Percentiles rank a stretch among this genome's conserved stretches.
Evolutionary conservation across 2,113 vertebrate species (phyloP).

Genomic region (Ptychochromis oligacanthus): DNA sequence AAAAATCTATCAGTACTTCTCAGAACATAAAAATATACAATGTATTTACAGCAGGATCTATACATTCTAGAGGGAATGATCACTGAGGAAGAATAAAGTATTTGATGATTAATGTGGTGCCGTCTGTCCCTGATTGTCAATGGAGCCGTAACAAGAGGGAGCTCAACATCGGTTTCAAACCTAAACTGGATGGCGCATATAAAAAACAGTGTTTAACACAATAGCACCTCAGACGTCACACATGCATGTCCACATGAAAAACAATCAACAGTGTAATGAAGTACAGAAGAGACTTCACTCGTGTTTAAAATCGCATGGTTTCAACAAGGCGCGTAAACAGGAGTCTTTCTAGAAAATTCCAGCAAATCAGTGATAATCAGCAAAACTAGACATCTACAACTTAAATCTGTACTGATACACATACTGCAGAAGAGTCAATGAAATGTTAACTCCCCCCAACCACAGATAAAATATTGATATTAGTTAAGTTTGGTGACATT

Average conservation of each 20-base stretch:
- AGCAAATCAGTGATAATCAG: constrained; percentile 7
- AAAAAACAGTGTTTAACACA: constrained; percentile 46
- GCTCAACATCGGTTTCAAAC: constrained; percentile 28
- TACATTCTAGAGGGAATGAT: constrained; percentile 83
- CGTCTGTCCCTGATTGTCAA: constrained; percentile 91
- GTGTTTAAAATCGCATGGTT: constrained; percentile 17
- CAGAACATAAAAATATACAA: constrained; percentile 86
- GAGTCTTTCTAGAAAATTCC: not conserved
- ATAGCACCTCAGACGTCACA: constrained; percentile 46
- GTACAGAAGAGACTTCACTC: constrained; percentile 9
- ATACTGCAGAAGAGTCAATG: not conserved
- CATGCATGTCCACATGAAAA: not conserved
- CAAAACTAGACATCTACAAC: constrained; percentile 20
- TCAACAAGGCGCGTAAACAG: constrained; percentile 8
- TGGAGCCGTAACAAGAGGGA: constrained; percentile 79
- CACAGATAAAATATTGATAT: constrained; percentile 12
- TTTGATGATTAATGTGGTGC: constrained; percentile 82
- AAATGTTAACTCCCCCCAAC: constrained; percentile 9
- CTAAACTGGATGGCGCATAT: constrained; percentile 30
- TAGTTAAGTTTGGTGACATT: constrained; percentile 4
- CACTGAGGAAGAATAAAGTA: constrained; percentile 83
- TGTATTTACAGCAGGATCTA: constrained; percentile 90
- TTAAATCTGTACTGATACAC: constrained; percentile 8
- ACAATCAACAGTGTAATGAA: constrained; percentile 24
- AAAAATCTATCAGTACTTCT: constrained; percentile 53